phyloP scores from a whole-genome alignment of 2,113 vertebrate genomes.

The Cephalophus harveyi region DNA sequence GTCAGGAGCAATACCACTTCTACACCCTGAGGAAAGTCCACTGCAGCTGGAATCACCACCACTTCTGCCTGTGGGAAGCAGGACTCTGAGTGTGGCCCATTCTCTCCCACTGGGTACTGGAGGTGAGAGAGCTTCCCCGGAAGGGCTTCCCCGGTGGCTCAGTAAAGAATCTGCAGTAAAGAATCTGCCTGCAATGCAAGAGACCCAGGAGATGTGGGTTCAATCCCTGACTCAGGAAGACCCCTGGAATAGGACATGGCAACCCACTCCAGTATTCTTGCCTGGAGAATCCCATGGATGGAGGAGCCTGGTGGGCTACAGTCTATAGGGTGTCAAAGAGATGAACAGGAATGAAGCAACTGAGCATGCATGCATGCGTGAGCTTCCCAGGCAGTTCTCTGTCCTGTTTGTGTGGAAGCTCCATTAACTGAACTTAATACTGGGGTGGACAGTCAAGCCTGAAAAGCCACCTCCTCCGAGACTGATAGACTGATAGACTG shows the following conservation, averaged over 20 bases:
- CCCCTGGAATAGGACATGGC: neutral
- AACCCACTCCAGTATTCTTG: neutral
- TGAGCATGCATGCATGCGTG: neutral
- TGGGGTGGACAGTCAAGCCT: neutral
- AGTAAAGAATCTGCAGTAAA: too few species aligned
- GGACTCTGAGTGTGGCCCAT: neutral
- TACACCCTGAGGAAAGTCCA: neutral
- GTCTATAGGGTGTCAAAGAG: neutral
- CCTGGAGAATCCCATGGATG: neutral
- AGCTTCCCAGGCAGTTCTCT: neutral
- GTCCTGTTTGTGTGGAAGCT: neutral
- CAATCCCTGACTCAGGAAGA: neutral
- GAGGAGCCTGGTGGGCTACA: neutral
- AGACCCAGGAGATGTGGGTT: neutral
- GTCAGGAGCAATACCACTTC: neutral
- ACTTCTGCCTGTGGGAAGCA: neutral
- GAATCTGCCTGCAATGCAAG: neutral
- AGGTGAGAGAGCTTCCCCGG: neutral
- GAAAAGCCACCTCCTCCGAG: neutral
- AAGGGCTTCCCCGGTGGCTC: neutral
- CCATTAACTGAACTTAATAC: neutral
- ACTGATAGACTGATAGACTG: neutral
- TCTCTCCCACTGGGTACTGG: neutral
- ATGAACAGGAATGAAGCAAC: neutral
- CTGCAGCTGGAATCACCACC: neutral